Base-by-base conservation (phyloP, 2,797 vertebrate genomes). In the Chelmon rostratus region DNA sequence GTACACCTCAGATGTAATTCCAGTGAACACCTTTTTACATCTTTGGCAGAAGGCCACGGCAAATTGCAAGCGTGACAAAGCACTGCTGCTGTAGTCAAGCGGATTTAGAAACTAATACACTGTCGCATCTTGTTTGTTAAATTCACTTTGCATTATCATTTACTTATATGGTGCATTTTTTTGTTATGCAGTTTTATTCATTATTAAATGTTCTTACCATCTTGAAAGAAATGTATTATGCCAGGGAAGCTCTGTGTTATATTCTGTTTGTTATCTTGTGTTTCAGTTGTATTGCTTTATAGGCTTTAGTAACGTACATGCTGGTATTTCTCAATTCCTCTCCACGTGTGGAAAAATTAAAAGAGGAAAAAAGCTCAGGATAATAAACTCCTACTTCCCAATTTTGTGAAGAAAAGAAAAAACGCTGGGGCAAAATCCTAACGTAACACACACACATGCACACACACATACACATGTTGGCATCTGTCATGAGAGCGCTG, bases 401-500 rank as follows among this genome's bases (percentile, higher is more conserved):
- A 62, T 70, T 62, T 28, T 49, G 12, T 44, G 23, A 21, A 31
- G 28, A 61, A 59, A 56, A 67, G 52, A 38, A 47, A 2, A 2
- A 11, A 15, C 47, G 25, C 15, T 37, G 15, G 6, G 4, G 31
- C 6, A 54, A 37, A 68, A 8, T 1, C 28, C 15, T 19, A 9
- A 25, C 23, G 8, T n/a, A n/a, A 44, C 35, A 23, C 19, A 73
- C 62, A 38, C 21, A 37, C 67, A 46, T 42, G 40, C 40, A 42
- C 42, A 63, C 23, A 49, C 61, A 21, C 28, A 58, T 47, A 40
- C 33, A 73, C 16, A 31, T 10, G 1, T 11, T 12, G 25, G 76
- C 23, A 50, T 65, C 76, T 74, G 57, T 82, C 67, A 78, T 71
- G 47, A 42, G 35, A 12, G 50, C 21, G n/a, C 6, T 28, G 56